Evolutionary conservation across 2,888 invertebrate species (phyloP), one percentile per base, ranked within the genome.

Genomic region (Lapara coniferarum): DNA sequence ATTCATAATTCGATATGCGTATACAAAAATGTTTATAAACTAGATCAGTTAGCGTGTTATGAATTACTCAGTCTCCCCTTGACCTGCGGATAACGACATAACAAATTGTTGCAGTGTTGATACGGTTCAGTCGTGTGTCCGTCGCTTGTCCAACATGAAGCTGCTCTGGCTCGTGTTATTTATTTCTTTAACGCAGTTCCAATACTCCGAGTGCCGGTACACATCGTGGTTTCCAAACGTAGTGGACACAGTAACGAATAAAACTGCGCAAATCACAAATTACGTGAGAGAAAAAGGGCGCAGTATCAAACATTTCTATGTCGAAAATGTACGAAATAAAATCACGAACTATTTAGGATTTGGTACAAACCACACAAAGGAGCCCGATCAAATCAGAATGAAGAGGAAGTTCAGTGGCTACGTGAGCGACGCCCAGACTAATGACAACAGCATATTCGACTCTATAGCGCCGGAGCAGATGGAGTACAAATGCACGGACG

Each of bases 201-300:
- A 53, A 49, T 59, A 73, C 70, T 77, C 78, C 71, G 91, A 91
- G 55, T 83, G 87, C 71, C 81, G 84, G 0, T 72, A 79, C 37
- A 72, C 74, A 0, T 81, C 82, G 6, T 91, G 90, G 90, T 77
- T 90, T 44, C 89, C 92, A 6, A 85, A 83, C 55, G 72, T 91
- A n/a, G 78, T 89, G n/a, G 82, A 87, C n/a, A 78, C 80, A 1
- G 76, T 92, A 51, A 76, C 85, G n/a, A 88, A 91, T 69, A 87
- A 83, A 76, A 91, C 92, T 0, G 73, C 84, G 0, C 81, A 88
- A 71, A 71, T 92, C 46, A 86, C 84, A 7, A 84, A 85, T 71
- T 92, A 88, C 68, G 88, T 92, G 3, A 81, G 82, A 63, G 83
- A 90, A 74, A 90, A 85, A 73, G 88, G 91, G 55, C 83, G 85